Conservation (phyloP, 23 tunicate species). For the Styela plicata region DNA sequence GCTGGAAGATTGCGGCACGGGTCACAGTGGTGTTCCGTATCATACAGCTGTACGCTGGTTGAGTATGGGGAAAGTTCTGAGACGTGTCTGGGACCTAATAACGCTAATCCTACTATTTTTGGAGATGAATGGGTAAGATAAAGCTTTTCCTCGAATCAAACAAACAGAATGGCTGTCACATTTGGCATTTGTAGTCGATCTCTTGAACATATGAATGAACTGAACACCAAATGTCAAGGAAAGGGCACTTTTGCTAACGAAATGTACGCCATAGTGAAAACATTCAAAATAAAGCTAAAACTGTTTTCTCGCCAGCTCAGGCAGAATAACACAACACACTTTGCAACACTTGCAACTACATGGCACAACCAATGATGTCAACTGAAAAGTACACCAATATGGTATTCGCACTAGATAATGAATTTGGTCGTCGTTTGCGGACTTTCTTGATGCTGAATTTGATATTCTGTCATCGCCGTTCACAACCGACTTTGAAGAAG, state of each 20-base stretch:
- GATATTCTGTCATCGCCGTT: slow-evolving; percentile 70
- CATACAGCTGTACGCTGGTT: slow-evolving; percentile 51
- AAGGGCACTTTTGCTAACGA: slow-evolving; percentile 89
- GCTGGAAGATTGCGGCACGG: slow-evolving; percentile 60
- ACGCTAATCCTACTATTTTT: slow-evolving; percentile 32
- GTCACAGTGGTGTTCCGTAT: slow-evolving; percentile 40
- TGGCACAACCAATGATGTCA: slow-evolving; percentile 60
- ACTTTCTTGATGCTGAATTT: slow-evolving; percentile 63
- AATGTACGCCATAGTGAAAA: slow-evolving; percentile 70
- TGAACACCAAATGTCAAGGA: slow-evolving; percentile 66
- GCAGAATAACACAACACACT: slow-evolving; percentile 63
- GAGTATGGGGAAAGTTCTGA: slow-evolving; percentile 41
- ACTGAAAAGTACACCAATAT: slow-evolving; percentile 68
- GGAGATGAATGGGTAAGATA: slow-evolving; percentile 3
- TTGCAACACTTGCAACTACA: slow-evolving; percentile 72
- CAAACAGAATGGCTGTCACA: slow-evolving; percentile 55
- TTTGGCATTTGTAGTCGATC: slow-evolving; percentile 62
- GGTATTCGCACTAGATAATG: slow-evolving; percentile 42
- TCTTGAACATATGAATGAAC: slow-evolving; percentile 75
- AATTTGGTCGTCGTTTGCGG: slow-evolving; percentile 78
- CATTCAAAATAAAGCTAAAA: slow-evolving; percentile 80
- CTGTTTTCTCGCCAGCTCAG: slow-evolving; percentile 75
- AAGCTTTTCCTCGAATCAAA: slow-evolving; percentile 39
- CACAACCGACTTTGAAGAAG: slow-evolving; percentile 67
- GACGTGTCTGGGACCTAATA: slow-evolving; percentile 41